A percentile compares a stretch with the other conserved stretches of the same genome.
These are phyloP conservation scores for Heliocidaris tuberculata DNA, from an alignment of 35 echinoderm and acorn worm genomes.

Conservation along the genomic window DNA sequence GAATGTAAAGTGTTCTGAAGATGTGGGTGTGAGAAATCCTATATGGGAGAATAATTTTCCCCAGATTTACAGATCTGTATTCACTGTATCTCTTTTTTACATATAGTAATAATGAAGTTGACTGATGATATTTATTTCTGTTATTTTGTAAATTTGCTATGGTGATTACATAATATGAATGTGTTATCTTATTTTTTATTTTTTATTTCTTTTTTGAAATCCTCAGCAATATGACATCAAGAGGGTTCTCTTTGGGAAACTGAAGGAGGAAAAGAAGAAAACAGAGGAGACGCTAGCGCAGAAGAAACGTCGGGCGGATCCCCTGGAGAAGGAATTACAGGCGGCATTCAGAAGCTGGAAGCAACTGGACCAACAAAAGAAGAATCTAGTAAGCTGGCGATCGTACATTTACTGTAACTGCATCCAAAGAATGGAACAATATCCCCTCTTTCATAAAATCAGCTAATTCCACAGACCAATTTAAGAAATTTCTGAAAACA, in stretches of 20 bases:
- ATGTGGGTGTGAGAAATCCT: no score
- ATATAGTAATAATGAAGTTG: not conserved
- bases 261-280: constrained; percentile 49
- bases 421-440: no score
- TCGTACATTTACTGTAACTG: no score
- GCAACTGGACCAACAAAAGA: constrained; percentile 67
- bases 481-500: no score
- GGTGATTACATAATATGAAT: not conserved
- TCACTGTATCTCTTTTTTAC: not conserved
- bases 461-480: no score
- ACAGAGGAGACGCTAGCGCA: constrained; percentile 39
- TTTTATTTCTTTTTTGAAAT: not conserved
- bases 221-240: constrained; percentile 78
- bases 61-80: not conserved
- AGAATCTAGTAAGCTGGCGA: constrained; percentile 68
- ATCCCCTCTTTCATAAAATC: no score
- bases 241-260: constrained; percentile 32
- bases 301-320: constrained; percentile 58
- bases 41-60: no score
- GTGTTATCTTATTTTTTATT: no score
- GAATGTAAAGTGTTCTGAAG: not conserved
- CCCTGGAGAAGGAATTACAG: constrained; percentile 60
- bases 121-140: no score
- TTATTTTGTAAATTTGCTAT: no score
- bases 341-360: not conserved